Percentiles rank a stretch among this genome's conserved stretches.
These are phyloP conservation scores for Benitochromis conjunctus DNA, from an alignment of 2,113 vertebrate genomes.

Conservation along the genomic window DNA sequence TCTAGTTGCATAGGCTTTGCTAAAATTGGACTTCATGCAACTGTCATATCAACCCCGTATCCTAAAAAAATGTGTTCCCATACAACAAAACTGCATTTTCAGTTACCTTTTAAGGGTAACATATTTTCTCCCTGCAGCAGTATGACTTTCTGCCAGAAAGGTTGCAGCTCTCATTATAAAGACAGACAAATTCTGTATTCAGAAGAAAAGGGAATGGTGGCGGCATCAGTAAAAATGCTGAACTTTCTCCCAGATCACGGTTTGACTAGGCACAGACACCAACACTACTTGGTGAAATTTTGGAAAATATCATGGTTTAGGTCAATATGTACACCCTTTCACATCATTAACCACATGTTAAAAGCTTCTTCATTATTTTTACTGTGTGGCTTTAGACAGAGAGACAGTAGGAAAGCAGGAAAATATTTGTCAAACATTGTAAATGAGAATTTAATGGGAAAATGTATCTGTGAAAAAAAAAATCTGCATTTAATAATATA, in stretches of 20 bases:
- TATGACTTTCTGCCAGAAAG: background rate
- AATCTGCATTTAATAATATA: background rate
- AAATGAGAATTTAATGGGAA: background rate
- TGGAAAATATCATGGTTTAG: background rate
- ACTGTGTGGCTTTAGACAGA: background rate
- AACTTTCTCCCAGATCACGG: fast-evolving
- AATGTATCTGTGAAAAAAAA: fast-evolving
- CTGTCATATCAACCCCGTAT: background rate
- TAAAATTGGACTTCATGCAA: background rate
- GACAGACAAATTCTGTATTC: background rate
- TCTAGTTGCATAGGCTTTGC: background rate
- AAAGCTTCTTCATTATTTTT: background rate
- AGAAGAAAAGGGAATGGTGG: background rate
- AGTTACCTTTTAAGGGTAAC: background rate
- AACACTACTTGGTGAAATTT: background rate
- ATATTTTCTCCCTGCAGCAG: background rate
- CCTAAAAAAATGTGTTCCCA: background rate
- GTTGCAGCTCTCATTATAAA: background rate
- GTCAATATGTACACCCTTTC: background rate
- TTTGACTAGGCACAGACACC: background rate
- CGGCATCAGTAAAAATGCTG: background rate
- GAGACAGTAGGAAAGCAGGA: background rate
- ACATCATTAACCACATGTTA: background rate
- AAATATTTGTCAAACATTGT: fast-evolving
- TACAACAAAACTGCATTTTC: background rate